Evolutionary conservation across 2,113 vertebrate genomes (phyloP).

Genomic region (Anas platyrhynchos): DNA sequence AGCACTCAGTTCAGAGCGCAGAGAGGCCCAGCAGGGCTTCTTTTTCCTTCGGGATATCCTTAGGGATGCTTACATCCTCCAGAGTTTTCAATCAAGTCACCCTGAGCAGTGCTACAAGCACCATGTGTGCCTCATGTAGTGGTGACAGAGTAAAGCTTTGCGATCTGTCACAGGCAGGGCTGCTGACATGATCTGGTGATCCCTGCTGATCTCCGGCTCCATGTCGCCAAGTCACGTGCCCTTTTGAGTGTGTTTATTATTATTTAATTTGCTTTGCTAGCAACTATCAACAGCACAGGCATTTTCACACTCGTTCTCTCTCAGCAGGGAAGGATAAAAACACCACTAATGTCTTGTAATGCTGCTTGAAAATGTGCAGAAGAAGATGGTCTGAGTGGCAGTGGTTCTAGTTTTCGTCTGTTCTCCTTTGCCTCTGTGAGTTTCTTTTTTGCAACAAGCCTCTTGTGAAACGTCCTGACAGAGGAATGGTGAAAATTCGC

Average conservation of each 20-base stretch:
- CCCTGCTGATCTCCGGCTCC: neutral
- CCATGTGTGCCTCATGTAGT: rapidly evolving
- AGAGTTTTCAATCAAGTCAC: neutral
- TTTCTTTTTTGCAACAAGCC: neutral
- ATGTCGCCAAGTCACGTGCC: neutral
- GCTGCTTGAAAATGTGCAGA: neutral
- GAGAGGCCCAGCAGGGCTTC: neutral
- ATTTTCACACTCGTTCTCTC: neutral
- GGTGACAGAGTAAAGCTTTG: rapidly evolving
- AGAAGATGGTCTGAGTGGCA: neutral
- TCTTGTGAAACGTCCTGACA: neutral
- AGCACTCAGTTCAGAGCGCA: too few species aligned
- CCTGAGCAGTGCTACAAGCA: neutral
- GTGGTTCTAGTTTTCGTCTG: neutral
- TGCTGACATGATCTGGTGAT: rapidly evolving
- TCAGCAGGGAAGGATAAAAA: neutral
- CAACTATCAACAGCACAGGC: neutral
- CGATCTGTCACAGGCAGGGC: neutral
- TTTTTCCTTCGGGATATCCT: neutral
- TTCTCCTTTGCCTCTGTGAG: neutral
- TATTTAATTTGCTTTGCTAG: too few species aligned
- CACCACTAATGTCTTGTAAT: neutral
- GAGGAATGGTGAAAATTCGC: neutral
- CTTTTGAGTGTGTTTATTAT: neutral
- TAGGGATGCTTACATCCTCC: neutral